Percentiles rank a stretch among this genome's conserved stretches.
Conservation (phyloP, 1,140 invertebrate species). For the Pseudomyrmex flavicornis region DNA sequence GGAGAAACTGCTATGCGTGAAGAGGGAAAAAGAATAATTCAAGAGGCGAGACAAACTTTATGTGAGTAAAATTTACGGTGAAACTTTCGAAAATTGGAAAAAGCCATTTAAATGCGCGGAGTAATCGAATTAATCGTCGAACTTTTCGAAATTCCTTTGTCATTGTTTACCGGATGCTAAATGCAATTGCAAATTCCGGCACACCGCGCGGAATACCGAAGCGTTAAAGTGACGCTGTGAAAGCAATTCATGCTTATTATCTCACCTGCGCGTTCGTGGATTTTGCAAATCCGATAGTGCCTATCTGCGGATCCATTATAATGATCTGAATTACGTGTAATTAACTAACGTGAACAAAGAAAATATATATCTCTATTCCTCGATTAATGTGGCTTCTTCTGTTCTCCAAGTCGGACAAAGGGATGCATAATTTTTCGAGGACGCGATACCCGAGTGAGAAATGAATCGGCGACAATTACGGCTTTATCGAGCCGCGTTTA, state of each 20-base stretch:
- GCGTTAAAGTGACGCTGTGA: constrained; percentile 7
- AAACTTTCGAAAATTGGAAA: no score
- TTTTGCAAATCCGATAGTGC: constrained; percentile 14
- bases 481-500: constrained; percentile 24
- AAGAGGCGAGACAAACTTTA: not conserved
- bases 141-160: not conserved
- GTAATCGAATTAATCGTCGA: not conserved
- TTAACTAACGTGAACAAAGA: constrained; percentile 38
- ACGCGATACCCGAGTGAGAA: not conserved
- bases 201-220: not conserved
- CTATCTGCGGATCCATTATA: constrained; percentile 23
- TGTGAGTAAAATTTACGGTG: not conserved
- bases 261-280: constrained; percentile 28
- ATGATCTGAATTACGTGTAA: constrained; percentile 48
- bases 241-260: constrained; percentile 36
- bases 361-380: constrained; percentile 24
- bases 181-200: not conserved
- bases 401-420: constrained; percentile 26
- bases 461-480: constrained; percentile 12
- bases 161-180: not conserved
- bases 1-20: not conserved
- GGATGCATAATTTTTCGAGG: constrained; percentile 42
- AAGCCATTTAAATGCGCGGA: not conserved
- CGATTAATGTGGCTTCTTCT: constrained; percentile 41
- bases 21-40: not conserved